Evolutionary conservation across 2,113 vertebrate genomes (phyloP), one percentile per base, ranked within the genome.

Genomic region (Plectropomus leopardus): DNA sequence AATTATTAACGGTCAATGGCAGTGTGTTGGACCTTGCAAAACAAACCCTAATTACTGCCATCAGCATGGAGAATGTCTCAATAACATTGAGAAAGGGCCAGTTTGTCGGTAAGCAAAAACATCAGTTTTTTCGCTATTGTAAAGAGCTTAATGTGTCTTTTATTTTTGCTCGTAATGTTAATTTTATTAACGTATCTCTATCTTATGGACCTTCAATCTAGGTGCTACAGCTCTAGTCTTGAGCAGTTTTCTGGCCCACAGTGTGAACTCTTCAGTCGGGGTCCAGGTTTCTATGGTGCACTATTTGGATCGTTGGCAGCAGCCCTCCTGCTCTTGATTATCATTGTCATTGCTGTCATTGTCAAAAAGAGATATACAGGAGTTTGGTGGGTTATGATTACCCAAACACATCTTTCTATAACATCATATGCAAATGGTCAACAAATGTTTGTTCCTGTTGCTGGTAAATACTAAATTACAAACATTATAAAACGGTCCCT

Each of bases 221-320:
- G 95, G 7, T 95, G 94, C 76, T 81, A 73, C 21, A 24, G 64
- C 15, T 88, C 71, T n/a, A 51, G 57, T 24, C 79, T 93, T 48
- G 30, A 89, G 54, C 79, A 90, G 68, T 95, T 79, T 84, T 40
- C 85, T 13, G 95, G 95, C 24, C 17, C 14, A 7, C 91, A 70
- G 13, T 95, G 95, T 80, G 86, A 95, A 4, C 47, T 87, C 5
- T 93, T 70, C 69, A 78, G 55, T 16, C 40, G 86, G 61, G 86
- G 81, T 23, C 71, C 87, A 34, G 94, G 87, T 57, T 95, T 95
- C 85, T 95, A 95, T 51, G 93, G 82, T 14, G 90, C 90, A 3
- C 67, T 95, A 16, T 95, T 96, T 55, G 94, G 94, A 17, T 86
- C 95, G 36, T 55, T 95, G 47, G 83, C 79, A 32, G 89, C 16